phyloP scores from a whole-genome alignment of 2,888 invertebrate species.

The Lepeophtheirus nordmannii region DNA sequence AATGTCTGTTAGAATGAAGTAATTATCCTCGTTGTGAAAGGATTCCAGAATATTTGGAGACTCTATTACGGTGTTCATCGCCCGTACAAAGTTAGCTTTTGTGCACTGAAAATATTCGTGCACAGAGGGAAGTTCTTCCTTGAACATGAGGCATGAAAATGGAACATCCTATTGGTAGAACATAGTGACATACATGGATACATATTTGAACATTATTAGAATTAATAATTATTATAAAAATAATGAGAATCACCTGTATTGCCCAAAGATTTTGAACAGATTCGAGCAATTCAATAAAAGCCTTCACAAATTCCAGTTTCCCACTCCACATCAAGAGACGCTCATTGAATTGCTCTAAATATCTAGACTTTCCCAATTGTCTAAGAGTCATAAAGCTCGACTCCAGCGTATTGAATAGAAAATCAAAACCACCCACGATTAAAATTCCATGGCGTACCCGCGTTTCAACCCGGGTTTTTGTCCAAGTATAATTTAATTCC shows the following conservation, averaged over 20 bases:
- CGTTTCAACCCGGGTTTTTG: background rate
- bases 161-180: background rate
- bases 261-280: slow-evolving; percentile 8
- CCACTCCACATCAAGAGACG: slow-evolving; percentile 6
- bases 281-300: background rate
- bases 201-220: background rate
- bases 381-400: slow-evolving; percentile 5
- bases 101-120: background rate
- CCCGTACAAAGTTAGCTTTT: background rate
- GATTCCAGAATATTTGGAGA: background rate
- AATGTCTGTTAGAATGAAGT: slow-evolving; percentile 7
- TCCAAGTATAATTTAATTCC: slow-evolving; percentile 10
- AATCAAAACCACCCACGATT: background rate
- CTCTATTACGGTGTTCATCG: background rate
- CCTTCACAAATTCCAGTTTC: background rate
- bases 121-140: slow-evolving; percentile 4
- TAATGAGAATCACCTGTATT: background rate
- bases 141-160: slow-evolving; percentile 3
- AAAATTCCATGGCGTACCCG: slow-evolving; percentile 3
- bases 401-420: background rate
- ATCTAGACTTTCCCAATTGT: slow-evolving; percentile 15
- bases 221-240: slow-evolving; percentile 4
- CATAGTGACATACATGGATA: too few species aligned
- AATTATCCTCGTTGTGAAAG: slow-evolving; percentile 6
- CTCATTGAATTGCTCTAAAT: slow-evolving; percentile 9